phyloP scores from a whole-genome alignment of 2,113 vertebrate species.

The Tiliqua scincoides region DNA sequence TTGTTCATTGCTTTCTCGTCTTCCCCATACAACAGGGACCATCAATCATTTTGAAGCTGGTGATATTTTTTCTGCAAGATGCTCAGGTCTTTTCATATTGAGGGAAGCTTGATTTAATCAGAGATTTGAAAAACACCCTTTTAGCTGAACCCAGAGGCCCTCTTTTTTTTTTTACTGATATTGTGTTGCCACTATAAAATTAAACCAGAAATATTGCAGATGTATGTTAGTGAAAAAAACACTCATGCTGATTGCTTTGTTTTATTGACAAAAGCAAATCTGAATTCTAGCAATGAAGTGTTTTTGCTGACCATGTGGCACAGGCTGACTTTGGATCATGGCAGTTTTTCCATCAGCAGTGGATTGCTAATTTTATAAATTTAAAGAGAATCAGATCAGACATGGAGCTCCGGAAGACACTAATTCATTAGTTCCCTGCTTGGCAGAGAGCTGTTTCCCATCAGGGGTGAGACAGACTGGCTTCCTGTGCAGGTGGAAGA shows the following conservation, averaged over 20 bases:
- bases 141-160: constrained; percentile 37
- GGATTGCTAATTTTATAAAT: constrained; percentile 66
- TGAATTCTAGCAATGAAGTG: constrained; percentile 27
- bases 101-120: constrained; percentile 63
- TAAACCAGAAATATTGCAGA: constrained; percentile 49
- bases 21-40: constrained; percentile 34
- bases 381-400: constrained; percentile 64
- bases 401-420: constrained; percentile 56
- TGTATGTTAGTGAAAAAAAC: not conserved
- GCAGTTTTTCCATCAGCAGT: constrained; percentile 47
- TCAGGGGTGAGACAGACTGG: constrained; percentile 46
- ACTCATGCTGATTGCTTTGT: constrained; percentile 32
- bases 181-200: constrained; percentile 52
- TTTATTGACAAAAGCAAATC: constrained; percentile 44
- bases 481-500: not conserved
- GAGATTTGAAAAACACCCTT: constrained; percentile 56
- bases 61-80: constrained; percentile 68
- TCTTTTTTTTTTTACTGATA: constrained; percentile 51
- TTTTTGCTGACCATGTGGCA: constrained; percentile 45
- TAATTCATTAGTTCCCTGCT: constrained; percentile 66
- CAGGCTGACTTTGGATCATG: constrained; percentile 44
- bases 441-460: constrained; percentile 47
- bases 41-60: constrained; percentile 59
- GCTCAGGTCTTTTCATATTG: constrained; percentile 50
- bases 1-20: constrained; percentile 44